Evolutionary conservation across 2,113 vertebrate genomes (phyloP), one percentile per base, ranked within the genome.

Genomic region (Clarias gariepinus): DNA sequence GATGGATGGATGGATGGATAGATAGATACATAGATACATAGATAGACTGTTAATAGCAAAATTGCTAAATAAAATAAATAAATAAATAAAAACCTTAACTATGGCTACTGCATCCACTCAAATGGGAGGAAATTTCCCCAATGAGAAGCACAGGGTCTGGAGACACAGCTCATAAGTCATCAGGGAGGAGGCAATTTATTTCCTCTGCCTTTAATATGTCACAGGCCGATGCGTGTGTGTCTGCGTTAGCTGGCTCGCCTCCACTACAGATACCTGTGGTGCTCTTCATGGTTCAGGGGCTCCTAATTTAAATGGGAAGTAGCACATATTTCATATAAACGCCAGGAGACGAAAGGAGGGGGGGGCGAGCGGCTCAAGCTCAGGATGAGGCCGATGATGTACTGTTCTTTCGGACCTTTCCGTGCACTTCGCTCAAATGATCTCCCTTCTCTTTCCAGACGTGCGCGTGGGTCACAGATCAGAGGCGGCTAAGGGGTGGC

Each of bases 261-360:
- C 93, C 94, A 96, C 96, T 95, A 95, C 94, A 95, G 94, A 95
- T 97, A 98, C 97, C 97, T 97, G 97, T 96, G 96, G 96, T 97
- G 98, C 94, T 98, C 97, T 98, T 98, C 97, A 98, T 97, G 97
- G 95, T 98, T 97, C 97, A 97, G 96, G 95, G 96, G 95, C 94
- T 97, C 95, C 97, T 98, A 98, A 99, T 99, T 98, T 98, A 97
- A 98, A 98, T 95, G 96, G 96, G 96, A 98, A 98, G 97, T 96
- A 96, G 96, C 95, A 97, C 96, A 97, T 99, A 97, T 98, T 99
- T 98, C 96, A 98, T 95, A 95, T 96, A 96, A 97, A 96, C 96
- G 96, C 95, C 96, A 71, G 86, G 68, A 82, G 86, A 53, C 28
- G 33, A 58, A 69, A 83, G 66, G 77, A 13, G 16, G 79, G 84